These are phyloP conservation scores for Calcarius ornatus DNA, from an alignment of 2,113 vertebrate species.

Conservation along the genomic window DNA sequence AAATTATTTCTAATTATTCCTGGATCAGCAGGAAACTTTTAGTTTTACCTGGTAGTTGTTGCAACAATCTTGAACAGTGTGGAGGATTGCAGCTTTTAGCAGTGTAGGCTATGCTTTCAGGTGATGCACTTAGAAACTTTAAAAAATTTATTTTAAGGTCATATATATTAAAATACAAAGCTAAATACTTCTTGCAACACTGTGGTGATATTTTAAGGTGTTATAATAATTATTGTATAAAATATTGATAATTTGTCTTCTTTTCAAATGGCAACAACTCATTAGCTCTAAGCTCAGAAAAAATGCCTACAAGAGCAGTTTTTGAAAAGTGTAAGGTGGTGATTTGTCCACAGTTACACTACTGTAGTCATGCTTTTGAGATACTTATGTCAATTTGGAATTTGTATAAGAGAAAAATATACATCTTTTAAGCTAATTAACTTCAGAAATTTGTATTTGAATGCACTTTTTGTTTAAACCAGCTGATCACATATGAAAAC, in stretches of 20 bases:
- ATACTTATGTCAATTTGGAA: not conserved
- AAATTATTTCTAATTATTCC: not conserved
- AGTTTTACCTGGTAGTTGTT: not conserved
- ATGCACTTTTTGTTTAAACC: not conserved
- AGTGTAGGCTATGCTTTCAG: not conserved
- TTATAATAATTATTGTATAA: not conserved
- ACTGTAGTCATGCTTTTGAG: not conserved
- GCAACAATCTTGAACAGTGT: not conserved
- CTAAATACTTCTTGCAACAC: not conserved
- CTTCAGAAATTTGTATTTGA: not conserved
- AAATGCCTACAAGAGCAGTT: not conserved
- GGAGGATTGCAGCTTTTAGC: not conserved
- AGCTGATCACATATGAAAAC: not conserved
- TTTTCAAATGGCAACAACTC: not conserved
- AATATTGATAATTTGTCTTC: not conserved
- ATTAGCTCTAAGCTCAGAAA: not conserved
- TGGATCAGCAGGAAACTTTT: not conserved
- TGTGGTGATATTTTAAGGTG: not conserved
- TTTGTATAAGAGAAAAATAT: not conserved
- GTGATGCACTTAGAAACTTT: not conserved
- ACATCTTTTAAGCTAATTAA: not conserved
- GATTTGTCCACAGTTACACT: not conserved
- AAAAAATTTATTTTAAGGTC: not conserved
- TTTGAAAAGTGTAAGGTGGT: not conserved
- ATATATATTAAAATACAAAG: not conserved